Evolutionary conservation across 2,113 vertebrate species (phyloP), one percentile per base, ranked within the genome.

Genomic region (Mesitornis unicolor): DNA sequence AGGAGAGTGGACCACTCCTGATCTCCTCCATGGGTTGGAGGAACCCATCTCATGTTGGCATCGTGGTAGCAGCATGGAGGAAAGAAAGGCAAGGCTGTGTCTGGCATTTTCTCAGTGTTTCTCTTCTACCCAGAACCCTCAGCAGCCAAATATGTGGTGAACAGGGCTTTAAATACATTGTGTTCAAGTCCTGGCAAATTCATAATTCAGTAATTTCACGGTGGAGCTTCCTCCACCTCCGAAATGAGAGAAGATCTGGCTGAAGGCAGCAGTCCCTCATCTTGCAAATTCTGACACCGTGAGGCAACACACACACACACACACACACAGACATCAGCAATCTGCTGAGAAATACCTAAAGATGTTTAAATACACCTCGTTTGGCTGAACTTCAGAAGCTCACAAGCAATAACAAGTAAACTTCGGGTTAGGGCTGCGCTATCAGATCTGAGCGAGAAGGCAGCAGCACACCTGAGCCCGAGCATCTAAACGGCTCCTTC

Each of bases 371-470:
- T 47, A 50, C 36, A 48, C 78, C 59, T 87, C 10, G 13, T 68
- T 91, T 92, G 93, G 91, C 92, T 89, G 76, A 68, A 63, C 69
- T 90, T 95, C 86, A 87, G 80, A 92, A 87, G 73, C 56, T 95
- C 84, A 71, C 79, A 81, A 70, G 94, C 89, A 81, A 8, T 84
- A 86, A 75, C 93, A 95, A 63, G 93, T 81, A 81, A n/a, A 86
- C 65, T 89, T 89, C 80, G 81, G 69, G 59, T 95, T 69, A 84
- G 5, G 68, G 35, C 80, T 77, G 43, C 68, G 35, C 84, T 89
- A 89, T 95, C 91, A 91, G 84, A 93, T 93, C 71, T 84, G 43
- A 80, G 63, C 0, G 7, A 43, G 64, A 94, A 71, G 40, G 35
- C 16, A 60, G 68, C 89, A 89, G 65, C 42, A n/a, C 51, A 83